Base-by-base conservation (phyloP, 2,888 invertebrate genomes). In the Dugesia japonica region DNA sequence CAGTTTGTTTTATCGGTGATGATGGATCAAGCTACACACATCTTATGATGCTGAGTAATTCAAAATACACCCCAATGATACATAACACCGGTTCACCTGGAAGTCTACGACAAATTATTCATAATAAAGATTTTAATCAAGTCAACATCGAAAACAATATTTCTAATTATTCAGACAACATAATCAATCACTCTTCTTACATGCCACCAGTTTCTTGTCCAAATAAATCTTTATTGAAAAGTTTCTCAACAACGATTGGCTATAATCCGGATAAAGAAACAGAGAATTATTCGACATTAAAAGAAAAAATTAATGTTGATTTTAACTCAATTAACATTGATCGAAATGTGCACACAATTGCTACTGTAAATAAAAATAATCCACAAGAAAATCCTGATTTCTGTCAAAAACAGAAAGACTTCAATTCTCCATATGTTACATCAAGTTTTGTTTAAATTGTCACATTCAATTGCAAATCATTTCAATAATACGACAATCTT, bases 341-440 rank as follows among this genome's bases (percentile, higher is more conserved):
- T 56, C n/a, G 56, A 56, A 56, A 56, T 56, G 56, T 56, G n/a
- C 56, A 56, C 17, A 56, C 56, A n/a, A 56, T 56, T 20, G 4
- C 56, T n/a, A 56, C 17, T 23, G 56, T n/a, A 56, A 56, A n/a
- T 23, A 4, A 56, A 4, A 56, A 23, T 56, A 56, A 56, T 56
- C 56, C 56, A 1, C 56, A 20, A n/a, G 56, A 56, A 56, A 56
- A 56, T 56, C 56, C 56, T n/a, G 23, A 56, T 56, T 56, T 56
- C 56, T 56, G 56, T 56, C 56, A 56, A 56, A 56, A 56, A 23
- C 56, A 4, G 56, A 56, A n/a, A 56, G 56, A 56, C 23, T 23
- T 56, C n/a, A 56, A 56, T 23, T 56, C 56, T 23, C 56, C 56
- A 56, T 56, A 56, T 23, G 56, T 56, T 56, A 56, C 56, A 56